Evolutionary conservation across 2,888 invertebrate genomes (phyloP).

Genomic region (Axea sp.): DNA sequence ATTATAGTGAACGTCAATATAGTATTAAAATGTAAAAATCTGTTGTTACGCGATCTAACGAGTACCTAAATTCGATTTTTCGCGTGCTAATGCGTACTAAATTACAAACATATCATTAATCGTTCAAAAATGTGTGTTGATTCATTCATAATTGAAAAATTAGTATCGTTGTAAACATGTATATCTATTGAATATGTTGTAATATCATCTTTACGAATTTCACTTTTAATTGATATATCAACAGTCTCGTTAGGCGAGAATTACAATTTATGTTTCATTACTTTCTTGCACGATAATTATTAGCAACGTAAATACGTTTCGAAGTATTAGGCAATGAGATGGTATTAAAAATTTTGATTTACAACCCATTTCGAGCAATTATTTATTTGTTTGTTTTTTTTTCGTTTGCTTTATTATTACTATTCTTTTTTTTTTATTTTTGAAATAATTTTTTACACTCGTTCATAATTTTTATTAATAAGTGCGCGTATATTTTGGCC

Average conservation of each 20-base stretch:
- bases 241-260: constrained; percentile 36
- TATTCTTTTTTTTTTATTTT: constrained; percentile 2
- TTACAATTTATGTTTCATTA: constrained; percentile 34
- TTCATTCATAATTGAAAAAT: constrained; percentile 35
- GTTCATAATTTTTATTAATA: constrained; percentile 23
- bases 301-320: constrained; percentile 26
- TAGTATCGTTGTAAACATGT: constrained; percentile 40
- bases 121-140: constrained; percentile 6
- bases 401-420: constrained; percentile 3
- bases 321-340: constrained; percentile 35
- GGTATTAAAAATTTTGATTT: constrained; percentile 22
- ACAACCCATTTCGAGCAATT: constrained; percentile 35
- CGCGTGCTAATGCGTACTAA: constrained; percentile 5
- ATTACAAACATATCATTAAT: constrained; percentile 30
- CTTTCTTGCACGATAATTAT: constrained; percentile 13
- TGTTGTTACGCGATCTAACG: constrained; percentile 16
- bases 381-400: constrained; percentile 5
- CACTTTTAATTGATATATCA: constrained; percentile 26
- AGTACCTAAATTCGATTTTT: constrained; percentile 20
- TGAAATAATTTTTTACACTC: constrained; percentile 20
- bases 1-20: constrained; percentile 21
- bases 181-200: constrained; percentile 12
- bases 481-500: constrained; percentile 54
- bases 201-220: constrained; percentile 29
- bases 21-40: constrained; percentile 39